Percentiles rank a stretch among this genome's conserved stretches.
Conservation (phyloP, 35 echinoderm and acorn worm species). For the Chiridota heheva region DNA sequence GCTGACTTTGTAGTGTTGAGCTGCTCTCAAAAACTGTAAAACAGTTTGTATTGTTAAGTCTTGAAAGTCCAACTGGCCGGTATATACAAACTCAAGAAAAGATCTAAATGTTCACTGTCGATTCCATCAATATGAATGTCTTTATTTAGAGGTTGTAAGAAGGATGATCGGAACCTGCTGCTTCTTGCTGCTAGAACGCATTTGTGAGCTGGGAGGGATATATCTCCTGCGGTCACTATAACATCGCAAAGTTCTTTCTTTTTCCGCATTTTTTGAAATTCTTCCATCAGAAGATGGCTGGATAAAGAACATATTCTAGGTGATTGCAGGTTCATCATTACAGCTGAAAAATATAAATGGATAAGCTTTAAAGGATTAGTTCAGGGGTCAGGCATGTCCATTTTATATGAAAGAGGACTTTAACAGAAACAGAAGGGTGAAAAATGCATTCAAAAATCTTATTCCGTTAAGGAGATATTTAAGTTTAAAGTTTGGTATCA, state of each 20-base stretch:
- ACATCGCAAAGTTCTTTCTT: conserved; percentile 80
- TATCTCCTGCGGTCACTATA: conserved; percentile 47
- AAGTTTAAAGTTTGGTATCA: too few species aligned
- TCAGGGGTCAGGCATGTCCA: too few species aligned
- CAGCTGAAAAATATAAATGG: too few species aligned
- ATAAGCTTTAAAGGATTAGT: too few species aligned
- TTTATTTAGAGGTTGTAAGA: conserved; percentile 10
- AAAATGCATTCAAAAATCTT: too few species aligned
- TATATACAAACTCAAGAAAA: conserved; percentile 65
- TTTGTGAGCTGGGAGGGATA: conserved; percentile 54
- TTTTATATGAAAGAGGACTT: too few species aligned
- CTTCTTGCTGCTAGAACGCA: conserved; percentile 75
- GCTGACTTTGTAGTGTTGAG: conserved; percentile 9
- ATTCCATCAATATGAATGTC: conserved; percentile 9
- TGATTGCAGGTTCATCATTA: too few species aligned
- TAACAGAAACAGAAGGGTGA: too few species aligned
- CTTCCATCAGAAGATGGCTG: conserved; percentile 42
- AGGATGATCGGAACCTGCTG: conserved; percentile 44
- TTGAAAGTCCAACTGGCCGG: conserved; percentile 11
- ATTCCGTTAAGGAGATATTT: too few species aligned
- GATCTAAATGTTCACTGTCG: conserved; percentile 24
- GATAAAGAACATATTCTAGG: too few species aligned
- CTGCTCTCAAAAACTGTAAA: conserved; percentile 17
- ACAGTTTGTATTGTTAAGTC: conserved; percentile 29
- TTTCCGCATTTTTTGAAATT: conserved; percentile 41